Base-by-base conservation (phyloP, 2,888 invertebrate genomes). In the Oscheius myriophilus region DNA sequence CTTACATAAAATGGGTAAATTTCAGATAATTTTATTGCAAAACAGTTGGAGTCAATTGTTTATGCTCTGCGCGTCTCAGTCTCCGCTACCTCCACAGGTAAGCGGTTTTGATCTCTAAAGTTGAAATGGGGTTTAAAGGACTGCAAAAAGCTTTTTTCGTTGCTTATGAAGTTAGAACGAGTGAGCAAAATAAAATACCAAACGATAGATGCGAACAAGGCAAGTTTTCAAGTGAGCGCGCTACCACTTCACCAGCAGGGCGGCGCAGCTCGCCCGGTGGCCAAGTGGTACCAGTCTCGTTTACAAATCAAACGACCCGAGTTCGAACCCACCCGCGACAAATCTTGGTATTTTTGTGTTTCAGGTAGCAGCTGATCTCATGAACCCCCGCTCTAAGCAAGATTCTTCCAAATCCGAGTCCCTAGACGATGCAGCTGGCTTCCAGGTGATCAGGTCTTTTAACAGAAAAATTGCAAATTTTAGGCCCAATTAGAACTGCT, bases 401-500 rank as follows among this genome's bases (percentile, higher is more conserved):
- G 54, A 53, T 33, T 39, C 52, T 7, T 23, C 25, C 3, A 65
- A 53, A 42, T 3, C 33, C 2, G 64, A 65, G 7, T 25, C 53
- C 21, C 21, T 26, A 11, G 64, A 65, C 9, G 55, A 55, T 18
- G 64, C 42, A 1, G n/a, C 39, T 18, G 33, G 18, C 25, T 66
- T 57, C 39, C 66, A 66, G 25, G 66, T 66, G 12, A 1, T 0
- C 18, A 16, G 7, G 12, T 7, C 14, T 2, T 12, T n/a, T 6
- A 39, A 9, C 33, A 25, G 1, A 2, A 23, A 43, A 18, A 14
- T 33, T 14, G 11, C n/a, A n/a, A n/a, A n/a, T 49, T 74, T 39
- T 70, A 77, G 73, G 16, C 49, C 4, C 70, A 71, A 49, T 46
- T 75, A n/a, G 69, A 73, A n/a, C 41, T 58, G 41, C 70, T 75